Evolutionary conservation across 2,113 vertebrate genomes (phyloP).

Genomic region (Enhydra lutris): DNA sequence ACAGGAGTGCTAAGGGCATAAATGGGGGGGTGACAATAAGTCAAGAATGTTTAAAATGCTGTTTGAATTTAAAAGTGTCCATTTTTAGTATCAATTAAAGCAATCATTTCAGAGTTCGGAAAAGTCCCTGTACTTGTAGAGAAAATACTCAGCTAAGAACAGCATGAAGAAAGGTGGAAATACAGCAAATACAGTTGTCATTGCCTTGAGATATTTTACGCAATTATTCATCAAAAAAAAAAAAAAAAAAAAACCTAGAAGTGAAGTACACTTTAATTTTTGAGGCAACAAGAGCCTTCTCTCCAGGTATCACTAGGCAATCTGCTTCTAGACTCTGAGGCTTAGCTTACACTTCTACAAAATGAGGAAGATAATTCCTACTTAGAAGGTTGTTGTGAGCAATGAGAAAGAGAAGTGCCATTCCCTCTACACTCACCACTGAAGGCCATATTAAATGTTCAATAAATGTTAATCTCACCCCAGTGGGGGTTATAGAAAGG

Average conservation of each 20-base stretch:
- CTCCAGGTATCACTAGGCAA: neutral
- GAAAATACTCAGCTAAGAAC: neutral
- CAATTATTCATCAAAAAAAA: neutral
- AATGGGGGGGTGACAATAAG: neutral
- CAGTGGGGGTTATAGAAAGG: neutral
- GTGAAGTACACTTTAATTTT: neutral
- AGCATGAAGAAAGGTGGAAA: neutral
- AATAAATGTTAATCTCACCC: neutral
- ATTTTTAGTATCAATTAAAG: neutral
- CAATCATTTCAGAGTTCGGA: neutral
- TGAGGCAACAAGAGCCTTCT: neutral
- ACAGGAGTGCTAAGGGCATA: neutral
- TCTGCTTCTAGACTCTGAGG: neutral
- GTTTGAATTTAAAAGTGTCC: neutral
- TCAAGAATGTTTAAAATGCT: neutral
- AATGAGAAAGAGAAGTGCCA: neutral
- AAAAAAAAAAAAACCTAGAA: neutral
- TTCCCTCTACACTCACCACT: neutral
- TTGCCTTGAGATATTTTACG: neutral
- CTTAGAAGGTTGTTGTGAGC: neutral
- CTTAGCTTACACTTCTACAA: neutral
- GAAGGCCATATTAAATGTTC: neutral
- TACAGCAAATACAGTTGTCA: neutral
- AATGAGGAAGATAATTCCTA: neutral
- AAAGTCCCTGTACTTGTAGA: neutral